Base-by-base conservation (phyloP, 2,797 vertebrate species). In the Phrynocephalus vlangalii region DNA sequence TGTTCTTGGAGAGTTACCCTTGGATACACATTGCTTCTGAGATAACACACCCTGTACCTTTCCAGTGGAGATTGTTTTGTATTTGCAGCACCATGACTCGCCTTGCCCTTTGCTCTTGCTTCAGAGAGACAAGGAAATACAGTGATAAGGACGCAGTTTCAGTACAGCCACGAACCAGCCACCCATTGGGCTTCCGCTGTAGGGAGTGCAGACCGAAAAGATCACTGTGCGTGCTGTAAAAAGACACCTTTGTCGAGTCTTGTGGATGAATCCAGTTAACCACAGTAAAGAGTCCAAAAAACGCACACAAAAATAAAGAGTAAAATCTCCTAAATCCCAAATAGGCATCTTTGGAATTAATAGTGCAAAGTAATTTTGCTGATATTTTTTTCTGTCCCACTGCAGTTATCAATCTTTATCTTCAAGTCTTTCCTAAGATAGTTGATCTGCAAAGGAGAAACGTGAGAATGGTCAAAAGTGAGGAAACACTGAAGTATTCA, bases 381-480 rank as follows among this genome's bases (percentile, higher is more conserved):
- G 94, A 93, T 95, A 95, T 96, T 94, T 94, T 91, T 95, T 56
- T 44, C 38, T 92, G 85, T 95, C 94, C 92, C 96, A 95, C 93
- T 94, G 88, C 85, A 90, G 72, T 89, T 67, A 89, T 88, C 82
- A 60, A 93, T 87, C 79, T 90, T 1, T 28, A 73, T 90, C 93
- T 93, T 98, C 98, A 98, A 96, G 98, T 98, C 96, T 98, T 98
- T 89, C 97, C 98, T 96, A 98, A 95, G 95, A 98, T 97, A 90
- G 98, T 98, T 79, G 98, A 97, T 95, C 98, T 98, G 96, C 52
- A 91, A 96, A 95, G 87, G 71, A 88, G 83, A 95, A 94, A 91
- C 28, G 86, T 2, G 81, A 79, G 1, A 28, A 80, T 11, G 85
- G 38, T 79, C 11, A 68, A 48, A 68, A 70, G 10, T 56, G 73